Evolutionary conservation across 2,888 invertebrate species (phyloP), one percentile per base, ranked within the genome.

Genomic region (Apodemia hepburni): DNA sequence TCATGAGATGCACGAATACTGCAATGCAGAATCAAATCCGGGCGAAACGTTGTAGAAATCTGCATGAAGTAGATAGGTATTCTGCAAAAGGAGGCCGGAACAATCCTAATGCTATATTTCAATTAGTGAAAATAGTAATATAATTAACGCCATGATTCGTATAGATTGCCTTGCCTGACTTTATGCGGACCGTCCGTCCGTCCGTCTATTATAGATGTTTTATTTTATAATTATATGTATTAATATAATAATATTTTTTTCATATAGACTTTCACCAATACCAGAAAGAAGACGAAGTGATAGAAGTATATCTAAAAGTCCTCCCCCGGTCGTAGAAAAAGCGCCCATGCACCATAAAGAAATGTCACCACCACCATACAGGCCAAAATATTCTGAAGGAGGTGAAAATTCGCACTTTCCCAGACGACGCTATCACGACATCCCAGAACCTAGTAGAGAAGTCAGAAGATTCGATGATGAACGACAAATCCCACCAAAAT

Each of bases 301-400:
- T 0, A 71, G 71, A 61, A 83, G 80, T 60, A 73, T 75, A 29
- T 84, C 88, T 0, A 80, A 80, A 59, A 87, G 85, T 58, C 80
- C 79, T 1, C 75, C 81, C 51, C 82, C 84, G 1, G 79, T 82
- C 2, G 83, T 85, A 85, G 86, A 85, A 61, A 69, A 70, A 0
- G 54, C 7, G 2, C 54, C 54, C 8, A 29, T 57, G n/a, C 29
- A 47, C 2, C 45, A 27, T n/a, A 72, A 74, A 58, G 76, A 77
- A 3, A 65, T 70, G 9, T 67, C 75, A 7, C 73, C 80, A 0
- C 74, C 80, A 0, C 66, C 70, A 0, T 68, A 67, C 60, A 65
- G 72, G 9, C 68, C 64, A 11, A 78, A 75, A 64, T 65, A 66
- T 33, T 63, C 70, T 1, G 79, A 82, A 54, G 57, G 65, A 4